phyloP scores from a whole-genome alignment of 2,888 invertebrate species.

The Ferdinandea cuprea region DNA sequence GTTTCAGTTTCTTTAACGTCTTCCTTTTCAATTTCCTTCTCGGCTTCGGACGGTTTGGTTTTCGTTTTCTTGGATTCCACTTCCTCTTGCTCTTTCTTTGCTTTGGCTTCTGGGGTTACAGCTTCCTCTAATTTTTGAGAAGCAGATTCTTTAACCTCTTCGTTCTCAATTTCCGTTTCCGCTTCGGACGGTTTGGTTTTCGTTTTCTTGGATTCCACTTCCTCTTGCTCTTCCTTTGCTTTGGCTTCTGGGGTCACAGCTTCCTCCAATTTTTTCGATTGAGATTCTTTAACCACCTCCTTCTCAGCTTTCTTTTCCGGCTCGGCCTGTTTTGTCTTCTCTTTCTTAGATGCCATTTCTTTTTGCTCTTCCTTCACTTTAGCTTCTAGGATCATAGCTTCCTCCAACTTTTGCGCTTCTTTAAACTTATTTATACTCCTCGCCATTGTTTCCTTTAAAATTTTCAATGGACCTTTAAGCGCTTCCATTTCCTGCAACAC shows the following conservation, averaged over 20 bases:
- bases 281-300: conserved; percentile 18
- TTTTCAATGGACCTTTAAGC: conserved; percentile 63
- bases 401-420: conserved; percentile 26
- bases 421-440: conserved; percentile 50
- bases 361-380: not conserved
- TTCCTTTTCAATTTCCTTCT: not conserved
- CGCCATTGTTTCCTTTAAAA: conserved; percentile 51
- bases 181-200: not conserved
- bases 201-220: conserved; percentile 23
- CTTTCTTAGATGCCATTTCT: conserved; percentile 18
- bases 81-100: conserved; percentile 15
- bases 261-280: too few species aligned
- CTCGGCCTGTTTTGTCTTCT: not conserved
- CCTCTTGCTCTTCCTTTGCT: conserved; percentile 8
- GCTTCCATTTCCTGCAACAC: conserved; percentile 76
- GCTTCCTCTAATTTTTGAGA: too few species aligned
- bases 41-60: not conserved
- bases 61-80: conserved; percentile 17
- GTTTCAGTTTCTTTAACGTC: conserved; percentile 20
- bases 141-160: conserved; percentile 21
- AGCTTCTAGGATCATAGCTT: not conserved
- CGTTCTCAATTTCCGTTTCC: not conserved
- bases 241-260: too few species aligned
- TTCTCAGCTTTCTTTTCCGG: not conserved
- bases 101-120: too few species aligned